Base-by-base conservation (phyloP, 2,113 vertebrate species). In the Irena cyanogastra region DNA sequence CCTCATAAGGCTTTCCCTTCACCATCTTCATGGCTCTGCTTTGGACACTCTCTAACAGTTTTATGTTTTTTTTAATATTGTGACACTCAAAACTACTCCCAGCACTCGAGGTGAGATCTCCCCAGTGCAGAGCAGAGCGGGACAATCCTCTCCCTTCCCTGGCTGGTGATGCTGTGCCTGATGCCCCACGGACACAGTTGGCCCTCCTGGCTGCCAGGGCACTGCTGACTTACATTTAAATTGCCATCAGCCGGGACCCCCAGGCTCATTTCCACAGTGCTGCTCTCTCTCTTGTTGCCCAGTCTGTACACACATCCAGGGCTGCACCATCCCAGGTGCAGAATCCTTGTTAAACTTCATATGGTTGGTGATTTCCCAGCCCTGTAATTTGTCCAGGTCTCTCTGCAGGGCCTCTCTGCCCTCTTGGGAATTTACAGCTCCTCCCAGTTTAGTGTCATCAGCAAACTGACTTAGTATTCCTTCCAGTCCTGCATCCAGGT, bases 191-290 rank as follows among this genome's bases (percentile, higher is more conserved):
- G 41, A 56, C 59, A 56, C 0, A 1, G 33, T 0, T n/a, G n/a
- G 23, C 19, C 19, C 41, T 56, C 10, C 49, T 47, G 59, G 69
- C 41, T 65, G 42, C 23, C 60, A n/a, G 50, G 42, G 28, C 42
- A 49, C 42, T 65, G 50, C n/a, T 56, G 12, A 1, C 19, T 75
- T 8, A 24, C 2, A 6, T 13, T 75, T 35, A 57, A 2, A 20
- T 41, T 65, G 9, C 4, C 10, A 1, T 3, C 0, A 0, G 30
- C 7, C 15, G 33, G 18, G 30, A 47, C 10, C 1, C 28, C 28
- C 15, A 23, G 7, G 6, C 15, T 11, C 15, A 9, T 54, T 74
- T 74, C 19, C n/a, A 45, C 7, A 12, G 69, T 4, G 5, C 28
- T 54, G 28, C 28, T 54, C 39, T 64, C n/a, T 22, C 21, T 49